phyloP scores from a whole-genome alignment of 2,888 invertebrate genomes.

The Tipula lateralis region DNA sequence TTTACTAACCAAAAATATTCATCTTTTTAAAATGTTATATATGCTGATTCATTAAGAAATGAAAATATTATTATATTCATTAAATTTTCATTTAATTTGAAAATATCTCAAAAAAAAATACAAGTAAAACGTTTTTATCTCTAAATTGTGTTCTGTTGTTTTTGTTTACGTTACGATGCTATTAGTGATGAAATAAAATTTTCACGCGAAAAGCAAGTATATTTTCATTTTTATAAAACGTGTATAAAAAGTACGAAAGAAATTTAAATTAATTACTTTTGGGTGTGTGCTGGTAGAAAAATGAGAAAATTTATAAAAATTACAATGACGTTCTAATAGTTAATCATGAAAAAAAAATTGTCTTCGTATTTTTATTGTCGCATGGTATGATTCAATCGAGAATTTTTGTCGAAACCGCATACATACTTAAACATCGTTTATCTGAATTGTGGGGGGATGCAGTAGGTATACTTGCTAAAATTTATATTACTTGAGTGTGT shows the following conservation, averaged over 20 bases:
- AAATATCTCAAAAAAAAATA: background rate
- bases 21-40: background rate
- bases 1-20: too few relatives aligned
- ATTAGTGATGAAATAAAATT: background rate
- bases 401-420: background rate
- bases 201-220: background rate
- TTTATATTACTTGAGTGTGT: background rate
- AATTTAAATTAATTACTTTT: background rate
- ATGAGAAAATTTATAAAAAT: background rate
- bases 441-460: background rate
- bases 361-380: background rate
- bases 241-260: background rate
- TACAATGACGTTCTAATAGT: background rate
- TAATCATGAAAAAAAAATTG: background rate
- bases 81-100: background rate
- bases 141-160: background rate
- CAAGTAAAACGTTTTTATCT: background rate
- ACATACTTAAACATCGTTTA: background rate
- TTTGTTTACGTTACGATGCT: background rate
- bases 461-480: background rate
- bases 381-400: background rate
- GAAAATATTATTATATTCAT: background rate
- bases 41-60: background rate
- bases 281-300: background rate
- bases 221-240: background rate